Evolutionary conservation across 2,888 invertebrate genomes (phyloP).

Genomic region (Drosophila atripex): DNA sequence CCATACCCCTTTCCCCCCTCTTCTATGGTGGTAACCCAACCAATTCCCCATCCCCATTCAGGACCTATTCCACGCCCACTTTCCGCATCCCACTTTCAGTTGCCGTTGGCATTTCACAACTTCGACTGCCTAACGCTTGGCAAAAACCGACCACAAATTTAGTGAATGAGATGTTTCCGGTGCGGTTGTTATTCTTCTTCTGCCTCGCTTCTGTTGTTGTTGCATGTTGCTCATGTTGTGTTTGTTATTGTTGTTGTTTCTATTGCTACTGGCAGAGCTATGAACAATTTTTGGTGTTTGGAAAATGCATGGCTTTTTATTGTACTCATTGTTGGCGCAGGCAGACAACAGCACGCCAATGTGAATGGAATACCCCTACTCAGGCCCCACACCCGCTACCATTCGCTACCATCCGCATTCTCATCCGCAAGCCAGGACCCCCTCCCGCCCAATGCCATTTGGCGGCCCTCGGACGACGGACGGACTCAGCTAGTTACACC

Average conservation of each 20-base stretch:
- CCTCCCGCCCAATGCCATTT: slow-evolving; percentile 29
- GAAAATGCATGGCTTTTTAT: slow-evolving; percentile 79
- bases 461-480: slow-evolving; percentile 14
- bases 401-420: not conserved
- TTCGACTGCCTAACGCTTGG: slow-evolving; percentile 77
- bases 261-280: slow-evolving; percentile 47
- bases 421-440: not conserved
- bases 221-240: slow-evolving; percentile 27
- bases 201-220: slow-evolving; percentile 17
- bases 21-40: slow-evolving; percentile 6
- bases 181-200: slow-evolving; percentile 71
- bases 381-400: not conserved
- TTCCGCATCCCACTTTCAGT: slow-evolving; percentile 19
- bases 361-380: slow-evolving; percentile 23
- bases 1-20: not conserved
- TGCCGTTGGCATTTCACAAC: slow-evolving; percentile 74
- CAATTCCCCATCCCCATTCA: slow-evolving; percentile 15
- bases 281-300: slow-evolving; percentile 78
- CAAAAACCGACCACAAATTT: slow-evolving; percentile 78
- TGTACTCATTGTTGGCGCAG: slow-evolving; percentile 71
- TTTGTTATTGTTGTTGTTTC: slow-evolving; percentile 18
- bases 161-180: slow-evolving; percentile 81
- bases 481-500: slow-evolving; percentile 52
- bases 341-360: slow-evolving; percentile 60
- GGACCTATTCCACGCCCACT: slow-evolving; percentile 11